Percentiles rank a stretch among this genome's conserved stretches.
Evolutionary conservation across 2,888 invertebrate species (phyloP).

Genomic region (Dicycla oo): DNA sequence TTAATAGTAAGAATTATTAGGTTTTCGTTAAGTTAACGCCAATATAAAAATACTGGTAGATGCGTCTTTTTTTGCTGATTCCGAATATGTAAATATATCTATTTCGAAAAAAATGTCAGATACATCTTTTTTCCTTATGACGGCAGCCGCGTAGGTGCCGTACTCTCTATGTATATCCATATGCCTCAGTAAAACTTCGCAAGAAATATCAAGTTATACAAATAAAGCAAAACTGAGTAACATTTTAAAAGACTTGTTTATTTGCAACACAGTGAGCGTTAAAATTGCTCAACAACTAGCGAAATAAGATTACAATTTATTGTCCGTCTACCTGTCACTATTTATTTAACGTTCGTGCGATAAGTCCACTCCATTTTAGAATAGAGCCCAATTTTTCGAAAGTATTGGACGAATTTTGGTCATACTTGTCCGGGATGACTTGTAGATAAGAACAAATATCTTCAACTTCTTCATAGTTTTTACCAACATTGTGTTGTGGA

Average conservation of each 20-base stretch:
- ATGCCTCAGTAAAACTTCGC: conserved; percentile 5
- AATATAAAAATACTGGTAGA: too few relatives aligned
- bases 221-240: conserved; percentile 33
- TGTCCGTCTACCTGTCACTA: conserved; percentile 38
- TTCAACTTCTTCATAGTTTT: background rate
- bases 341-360: conserved; percentile 9
- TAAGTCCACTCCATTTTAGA: background rate
- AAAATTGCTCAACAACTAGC: conserved; percentile 41
- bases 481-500: background rate
- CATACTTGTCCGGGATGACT: background rate
- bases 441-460: background rate
- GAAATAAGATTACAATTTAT: conserved; percentile 53
- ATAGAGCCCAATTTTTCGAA: background rate
- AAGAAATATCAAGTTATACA: conserved; percentile 33
- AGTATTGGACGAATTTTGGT: background rate
- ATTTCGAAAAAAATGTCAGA: too few relatives aligned
- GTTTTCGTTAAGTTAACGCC: too few relatives aligned
- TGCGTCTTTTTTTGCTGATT: too few relatives aligned
- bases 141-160: background rate
- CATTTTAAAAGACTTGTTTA: conserved; percentile 39
- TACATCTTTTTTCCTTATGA: too few relatives aligned
- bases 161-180: background rate
- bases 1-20: too few relatives aligned
- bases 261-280: conserved; percentile 52
- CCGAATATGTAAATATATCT: too few relatives aligned